Conservation (phyloP, 2,113 vertebrate species). For the Athene noctua region DNA sequence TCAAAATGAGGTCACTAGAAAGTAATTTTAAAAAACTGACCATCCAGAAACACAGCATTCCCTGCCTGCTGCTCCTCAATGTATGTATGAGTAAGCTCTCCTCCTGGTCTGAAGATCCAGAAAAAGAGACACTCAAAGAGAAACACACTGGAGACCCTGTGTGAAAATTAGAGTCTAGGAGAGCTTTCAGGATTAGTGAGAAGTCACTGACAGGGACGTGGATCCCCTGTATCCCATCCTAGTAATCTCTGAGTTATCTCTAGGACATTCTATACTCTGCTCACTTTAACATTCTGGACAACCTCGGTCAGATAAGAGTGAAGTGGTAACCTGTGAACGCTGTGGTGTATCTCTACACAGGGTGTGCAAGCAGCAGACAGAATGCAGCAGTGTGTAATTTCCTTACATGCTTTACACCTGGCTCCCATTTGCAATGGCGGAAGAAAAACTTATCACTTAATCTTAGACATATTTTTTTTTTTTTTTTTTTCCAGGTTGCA, state of each 20-base stretch:
- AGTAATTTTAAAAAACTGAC: neutral
- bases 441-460: neutral
- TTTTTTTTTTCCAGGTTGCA: neutral
- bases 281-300: neutral
- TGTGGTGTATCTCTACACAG: neutral
- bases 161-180: neutral
- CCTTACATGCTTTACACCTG: neutral
- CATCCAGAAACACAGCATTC: accelerated
- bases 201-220: neutral
- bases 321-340: neutral
- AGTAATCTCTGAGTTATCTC: neutral
- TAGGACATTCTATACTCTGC: neutral
- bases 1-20: neutral
- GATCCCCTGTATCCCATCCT: neutral
- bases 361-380: neutral
- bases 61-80: accelerated
- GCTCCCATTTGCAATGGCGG: neutral
- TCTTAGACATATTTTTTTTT: neutral
- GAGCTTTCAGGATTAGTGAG: neutral
- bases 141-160: accelerated
- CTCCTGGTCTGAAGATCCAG: neutral
- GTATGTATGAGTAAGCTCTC: accelerated
- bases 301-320: neutral
- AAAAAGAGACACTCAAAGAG: neutral
- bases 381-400: neutral